Percentiles rank a stretch among this genome's conserved stretches.
Conservation (phyloP, 92 coral and sea anemone genomes). For the Zoanthus sansibaricus region DNA sequence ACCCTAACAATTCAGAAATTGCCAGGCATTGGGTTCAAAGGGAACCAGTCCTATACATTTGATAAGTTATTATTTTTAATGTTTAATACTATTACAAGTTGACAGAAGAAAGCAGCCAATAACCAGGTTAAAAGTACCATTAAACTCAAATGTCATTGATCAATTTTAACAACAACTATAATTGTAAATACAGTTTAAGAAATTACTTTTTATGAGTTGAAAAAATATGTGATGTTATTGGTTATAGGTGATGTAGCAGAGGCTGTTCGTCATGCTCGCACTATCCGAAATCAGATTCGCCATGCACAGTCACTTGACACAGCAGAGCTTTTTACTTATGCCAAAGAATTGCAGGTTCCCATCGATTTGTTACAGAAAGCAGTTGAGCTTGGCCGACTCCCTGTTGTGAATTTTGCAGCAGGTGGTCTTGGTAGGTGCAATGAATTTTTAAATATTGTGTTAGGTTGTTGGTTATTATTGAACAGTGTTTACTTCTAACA, state of each 20-base stretch:
- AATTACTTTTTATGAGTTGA: no score
- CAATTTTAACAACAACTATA: no score
- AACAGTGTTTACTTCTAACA: no score
- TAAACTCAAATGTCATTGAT: no score
- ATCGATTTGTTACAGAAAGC: conserved; percentile 86
- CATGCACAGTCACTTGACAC: conserved; percentile 91
- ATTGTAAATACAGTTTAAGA: no score
- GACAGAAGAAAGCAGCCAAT: no score
- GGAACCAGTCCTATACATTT: no score
- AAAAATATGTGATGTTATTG: neutral
- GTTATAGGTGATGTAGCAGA: conserved; percentile 94
- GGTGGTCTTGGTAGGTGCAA: conserved; percentile 91
- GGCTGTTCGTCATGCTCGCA: conserved; percentile 97
- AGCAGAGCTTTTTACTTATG: conserved; percentile 91
- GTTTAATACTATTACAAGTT: no score
- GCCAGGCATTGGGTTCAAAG: no score
- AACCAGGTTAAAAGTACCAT: no score
- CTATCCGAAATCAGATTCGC: conserved; percentile 90
- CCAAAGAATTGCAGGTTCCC: conserved; percentile 90
- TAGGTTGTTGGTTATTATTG: neutral
- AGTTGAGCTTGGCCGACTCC: conserved; percentile 87
- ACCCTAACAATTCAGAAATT: no score
- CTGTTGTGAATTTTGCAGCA: conserved; percentile 99
- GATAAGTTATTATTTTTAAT: no score
- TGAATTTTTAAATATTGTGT: neutral